Evolutionary conservation across 2,888 invertebrate genomes (phyloP).

Genomic region (Mythimna ferrago): DNA sequence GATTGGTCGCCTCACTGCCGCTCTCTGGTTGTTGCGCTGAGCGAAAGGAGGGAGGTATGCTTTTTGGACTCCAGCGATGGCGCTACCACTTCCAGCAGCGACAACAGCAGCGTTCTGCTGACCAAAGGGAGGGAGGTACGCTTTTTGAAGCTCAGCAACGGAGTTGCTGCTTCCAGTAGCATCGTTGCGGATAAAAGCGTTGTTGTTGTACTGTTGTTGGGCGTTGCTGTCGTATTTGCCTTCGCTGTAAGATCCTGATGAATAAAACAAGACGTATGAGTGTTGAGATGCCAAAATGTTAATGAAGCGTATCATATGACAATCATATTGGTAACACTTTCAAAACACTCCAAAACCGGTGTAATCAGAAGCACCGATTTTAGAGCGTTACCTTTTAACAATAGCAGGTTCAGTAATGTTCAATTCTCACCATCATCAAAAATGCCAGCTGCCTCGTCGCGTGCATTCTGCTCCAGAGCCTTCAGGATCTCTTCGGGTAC

Average conservation of each 20-base stretch:
- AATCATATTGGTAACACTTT: too few relatives aligned
- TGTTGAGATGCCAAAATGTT: too few relatives aligned
- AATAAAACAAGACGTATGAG: neutral
- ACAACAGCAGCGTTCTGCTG: constrained; percentile 15
- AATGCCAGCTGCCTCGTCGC: constrained; percentile 86
- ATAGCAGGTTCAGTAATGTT: too few relatives aligned
- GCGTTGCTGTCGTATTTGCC: constrained; percentile 72
- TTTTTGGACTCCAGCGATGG: constrained; percentile 60
- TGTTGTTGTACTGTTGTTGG: constrained; percentile 57
- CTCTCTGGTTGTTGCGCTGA: constrained; percentile 47
- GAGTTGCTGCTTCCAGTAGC: constrained; percentile 16
- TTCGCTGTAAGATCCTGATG: constrained; percentile 81
- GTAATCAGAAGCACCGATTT: too few relatives aligned
- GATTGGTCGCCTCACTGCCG: constrained; percentile 43
- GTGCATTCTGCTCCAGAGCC: constrained; percentile 84
- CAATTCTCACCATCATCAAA: constrained; percentile 82
- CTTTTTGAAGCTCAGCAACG: constrained; percentile 61
- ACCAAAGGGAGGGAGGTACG: constrained; percentile 69
- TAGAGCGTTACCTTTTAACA: too few relatives aligned
- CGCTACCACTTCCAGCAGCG: constrained; percentile 2
- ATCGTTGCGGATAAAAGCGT: constrained; percentile 40
- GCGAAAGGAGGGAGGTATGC: constrained; percentile 76
- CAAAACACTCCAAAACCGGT: too few relatives aligned
- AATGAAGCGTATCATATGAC: too few relatives aligned
- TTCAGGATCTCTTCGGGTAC: constrained; percentile 84